A percentile compares a stretch with the other conserved stretches of the same genome.
Conservation (phyloP, 2,888 invertebrate species). For the Epirrhoe alternata region DNA sequence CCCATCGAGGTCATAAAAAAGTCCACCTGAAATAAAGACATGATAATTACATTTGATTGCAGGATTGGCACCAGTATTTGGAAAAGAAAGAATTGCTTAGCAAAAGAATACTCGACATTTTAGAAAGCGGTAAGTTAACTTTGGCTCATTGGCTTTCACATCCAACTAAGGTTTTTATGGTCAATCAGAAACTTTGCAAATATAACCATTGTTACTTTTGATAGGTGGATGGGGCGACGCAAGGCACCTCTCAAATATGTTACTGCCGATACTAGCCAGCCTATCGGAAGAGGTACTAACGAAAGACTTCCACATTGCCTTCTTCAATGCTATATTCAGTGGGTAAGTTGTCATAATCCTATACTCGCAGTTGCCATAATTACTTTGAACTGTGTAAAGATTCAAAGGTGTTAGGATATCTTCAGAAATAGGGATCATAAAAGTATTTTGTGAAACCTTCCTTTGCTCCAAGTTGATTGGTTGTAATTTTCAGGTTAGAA, state of each 20-base stretch:
- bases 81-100: constrained; percentile 89
- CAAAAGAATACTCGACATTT: constrained; percentile 63
- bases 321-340: constrained; percentile 88
- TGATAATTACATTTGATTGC: constrained; percentile 31
- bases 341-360: constrained; percentile 80
- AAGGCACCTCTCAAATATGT: constrained; percentile 88
- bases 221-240: constrained; percentile 92
- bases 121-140: constrained; percentile 64
- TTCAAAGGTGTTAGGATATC: too few relatives aligned
- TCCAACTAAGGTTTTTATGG: not conserved
- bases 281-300: constrained; percentile 84
- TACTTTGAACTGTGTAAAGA: too few relatives aligned
- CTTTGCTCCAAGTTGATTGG: not conserved
- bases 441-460: too few relatives aligned
- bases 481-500: constrained; percentile 79
- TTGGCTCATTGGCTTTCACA: too few relatives aligned
- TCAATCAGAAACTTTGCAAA: not conserved
- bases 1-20: too few relatives aligned
- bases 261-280: constrained; percentile 91
- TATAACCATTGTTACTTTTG: not conserved
- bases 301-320: constrained; percentile 85
- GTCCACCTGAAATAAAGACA: too few relatives aligned
- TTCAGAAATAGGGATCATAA: too few relatives aligned
- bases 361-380: too few relatives aligned
- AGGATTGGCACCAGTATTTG: constrained; percentile 90